Conservation (phyloP, 2,888 invertebrate species). For the Zhuqinia jingwanae region DNA sequence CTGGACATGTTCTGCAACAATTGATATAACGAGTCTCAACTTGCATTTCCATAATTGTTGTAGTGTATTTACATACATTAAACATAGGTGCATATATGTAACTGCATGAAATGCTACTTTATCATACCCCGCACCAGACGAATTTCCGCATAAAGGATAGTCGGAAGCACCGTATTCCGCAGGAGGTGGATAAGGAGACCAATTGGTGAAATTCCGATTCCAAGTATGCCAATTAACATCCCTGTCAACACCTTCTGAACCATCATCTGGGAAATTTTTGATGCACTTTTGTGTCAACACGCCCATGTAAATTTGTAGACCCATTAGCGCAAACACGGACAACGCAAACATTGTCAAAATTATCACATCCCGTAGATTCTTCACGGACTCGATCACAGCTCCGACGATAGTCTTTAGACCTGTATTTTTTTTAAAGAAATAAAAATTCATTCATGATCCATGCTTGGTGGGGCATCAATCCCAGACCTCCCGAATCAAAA, state of each 20-base stretch:
- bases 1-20: slow-evolving; percentile 84
- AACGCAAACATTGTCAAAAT: slow-evolving; percentile 99
- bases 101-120: too few relatives aligned
- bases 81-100: too few relatives aligned
- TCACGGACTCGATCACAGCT: slow-evolving; percentile 99
- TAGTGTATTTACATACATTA: too few relatives aligned
- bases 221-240: slow-evolving; percentile 54
- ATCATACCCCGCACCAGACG: slow-evolving; percentile 89
- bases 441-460: too few relatives aligned
- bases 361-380: slow-evolving; percentile 99
- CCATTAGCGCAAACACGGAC: slow-evolving; percentile 99
- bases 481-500: too few relatives aligned
- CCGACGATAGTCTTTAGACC: slow-evolving; percentile 99
- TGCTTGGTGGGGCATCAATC: too few relatives aligned
- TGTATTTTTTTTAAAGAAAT: slow-evolving; percentile 81
- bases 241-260: slow-evolving; percentile 82
- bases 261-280: slow-evolving; percentile 87
- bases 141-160: slow-evolving; percentile 94
- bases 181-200: slow-evolving; percentile 84
- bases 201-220: slow-evolving; percentile 54
- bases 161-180: slow-evolving; percentile 84
- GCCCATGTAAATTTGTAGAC: slow-evolving; percentile 99
- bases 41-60: too few relatives aligned
- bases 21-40: too few relatives aligned
- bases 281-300: slow-evolving; percentile 98